phyloP scores from a whole-genome alignment of 2,888 invertebrate genomes.

The Minunthozetes semirufus region DNA sequence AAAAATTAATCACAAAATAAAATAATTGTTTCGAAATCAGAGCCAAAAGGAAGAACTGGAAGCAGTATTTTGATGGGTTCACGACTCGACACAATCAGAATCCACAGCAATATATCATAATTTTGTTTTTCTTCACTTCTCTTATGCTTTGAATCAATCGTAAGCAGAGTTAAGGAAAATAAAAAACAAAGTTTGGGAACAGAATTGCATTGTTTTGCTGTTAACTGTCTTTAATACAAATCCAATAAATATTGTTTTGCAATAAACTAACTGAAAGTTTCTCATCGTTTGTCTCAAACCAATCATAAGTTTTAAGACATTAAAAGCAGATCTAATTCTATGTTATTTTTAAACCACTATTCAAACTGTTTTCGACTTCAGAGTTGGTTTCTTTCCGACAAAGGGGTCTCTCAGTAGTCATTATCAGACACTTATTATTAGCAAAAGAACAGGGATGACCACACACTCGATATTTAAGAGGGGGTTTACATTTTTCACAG shows the following conservation, averaged over 20 bases:
- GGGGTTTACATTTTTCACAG: too few species aligned
- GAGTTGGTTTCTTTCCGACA: neutral
- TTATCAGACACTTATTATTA: constrained; percentile 1
- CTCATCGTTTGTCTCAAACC: neutral
- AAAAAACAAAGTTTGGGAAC: neutral
- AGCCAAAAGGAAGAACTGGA: neutral
- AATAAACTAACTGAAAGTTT: neutral
- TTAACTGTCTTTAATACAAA: neutral
- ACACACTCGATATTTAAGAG: too few species aligned
- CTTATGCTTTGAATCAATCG: neutral
- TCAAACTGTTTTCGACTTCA: neutral
- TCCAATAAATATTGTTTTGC: neutral
- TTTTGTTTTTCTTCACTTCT: neutral
- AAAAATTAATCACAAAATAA: constrained; percentile 8
- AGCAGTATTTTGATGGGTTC: neutral
- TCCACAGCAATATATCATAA: neutral
- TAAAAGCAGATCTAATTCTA: neutral
- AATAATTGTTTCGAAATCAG: neutral
- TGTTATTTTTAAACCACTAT: neutral
- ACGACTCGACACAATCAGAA: neutral
- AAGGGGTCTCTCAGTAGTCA: neutral
- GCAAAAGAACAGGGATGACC: neutral
- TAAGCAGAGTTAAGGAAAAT: too few species aligned
- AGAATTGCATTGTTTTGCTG: neutral
- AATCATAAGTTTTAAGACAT: neutral